Base-by-base conservation (phyloP, 2,113 vertebrate species). In the Phycodurus eques region DNA sequence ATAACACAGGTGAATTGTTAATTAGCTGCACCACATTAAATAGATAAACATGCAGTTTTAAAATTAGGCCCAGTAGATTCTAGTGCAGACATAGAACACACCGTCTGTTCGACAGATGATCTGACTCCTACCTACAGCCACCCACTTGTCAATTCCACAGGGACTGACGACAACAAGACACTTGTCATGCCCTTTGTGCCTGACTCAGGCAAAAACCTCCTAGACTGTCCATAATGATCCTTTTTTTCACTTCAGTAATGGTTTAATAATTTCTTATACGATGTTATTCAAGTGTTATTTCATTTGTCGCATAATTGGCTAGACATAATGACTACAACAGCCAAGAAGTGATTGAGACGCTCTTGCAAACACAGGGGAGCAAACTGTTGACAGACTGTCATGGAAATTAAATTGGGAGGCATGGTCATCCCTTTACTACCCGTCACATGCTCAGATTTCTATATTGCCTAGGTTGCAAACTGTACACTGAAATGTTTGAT, bases 391-490 rank as follows among this genome's bases (percentile, higher is more conserved):
- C 64, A 66, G 64, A 47, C 64, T 22, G 64, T 47, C 64, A 66
- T 49, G 64, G 43, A 66, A 47, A 66, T 66, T 47, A 46, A 31
- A 66, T 47, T 47, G 64, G 13, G 14, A 3, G 35, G 22, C 64
- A 49, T 27, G n/a, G 64, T 66, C 64, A 66, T 13, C 64, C 43
- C 64, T 47, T 44, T 47, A 66, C 64, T 44, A 27, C 43, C 22
- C n/a, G 15, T 13, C 64, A 47, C 44, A 47, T 14, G 19, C 20
- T 66, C 44, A 9, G 44, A 15, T 39, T 39, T 39, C 64, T 9
- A 22, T 27, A 66, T 66, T 46, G 47, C 42, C 44, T 65, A 46
- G n/a, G 44, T 65, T 65, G 63, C 64, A 66, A 66, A 12, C 43
- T 47, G 43, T 33, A 66, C 13, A 15, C 43, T 47, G 43, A 66